These are phyloP conservation scores for Crepidodera aurea DNA, from an alignment of 2,888 invertebrate species.

Conservation along the genomic window DNA sequence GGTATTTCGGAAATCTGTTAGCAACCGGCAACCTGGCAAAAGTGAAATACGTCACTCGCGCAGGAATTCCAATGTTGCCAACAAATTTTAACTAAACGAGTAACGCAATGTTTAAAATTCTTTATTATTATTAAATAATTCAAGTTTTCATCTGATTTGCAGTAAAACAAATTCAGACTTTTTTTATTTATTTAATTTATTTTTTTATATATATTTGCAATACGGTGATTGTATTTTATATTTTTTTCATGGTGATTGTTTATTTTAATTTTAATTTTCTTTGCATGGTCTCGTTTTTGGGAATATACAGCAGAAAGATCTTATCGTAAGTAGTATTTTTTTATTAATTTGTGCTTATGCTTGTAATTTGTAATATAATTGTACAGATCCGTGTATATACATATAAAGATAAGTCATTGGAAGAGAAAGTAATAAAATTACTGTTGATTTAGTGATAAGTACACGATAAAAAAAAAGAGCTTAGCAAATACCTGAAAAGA, in stretches of 20 bases:
- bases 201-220: background rate
- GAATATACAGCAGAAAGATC: conserved; percentile 60
- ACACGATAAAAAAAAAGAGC: background rate
- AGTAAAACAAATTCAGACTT: background rate
- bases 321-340: conserved; percentile 60
- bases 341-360: conserved; percentile 34
- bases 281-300: conserved; percentile 57
- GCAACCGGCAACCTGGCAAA: too few relatives aligned
- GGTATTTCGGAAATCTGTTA: too few relatives aligned
- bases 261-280: conserved; percentile 54
- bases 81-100: too few relatives aligned
- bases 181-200: background rate
- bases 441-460: conserved; percentile 1
- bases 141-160: background rate
- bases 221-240: conserved; percentile 4
- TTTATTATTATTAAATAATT: too few relatives aligned
- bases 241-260: conserved; percentile 38
- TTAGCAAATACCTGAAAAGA: background rate
- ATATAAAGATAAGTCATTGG: background rate
- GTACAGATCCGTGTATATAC: background rate
- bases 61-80: too few relatives aligned
- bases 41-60: too few relatives aligned
- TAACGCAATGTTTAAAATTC: too few relatives aligned
- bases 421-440: background rate
- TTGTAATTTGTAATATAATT: conserved; percentile 3